These are phyloP conservation scores for Synaphobranchus kaupii DNA, from an alignment of 2,797 vertebrate genomes.

Conservation along the genomic window DNA sequence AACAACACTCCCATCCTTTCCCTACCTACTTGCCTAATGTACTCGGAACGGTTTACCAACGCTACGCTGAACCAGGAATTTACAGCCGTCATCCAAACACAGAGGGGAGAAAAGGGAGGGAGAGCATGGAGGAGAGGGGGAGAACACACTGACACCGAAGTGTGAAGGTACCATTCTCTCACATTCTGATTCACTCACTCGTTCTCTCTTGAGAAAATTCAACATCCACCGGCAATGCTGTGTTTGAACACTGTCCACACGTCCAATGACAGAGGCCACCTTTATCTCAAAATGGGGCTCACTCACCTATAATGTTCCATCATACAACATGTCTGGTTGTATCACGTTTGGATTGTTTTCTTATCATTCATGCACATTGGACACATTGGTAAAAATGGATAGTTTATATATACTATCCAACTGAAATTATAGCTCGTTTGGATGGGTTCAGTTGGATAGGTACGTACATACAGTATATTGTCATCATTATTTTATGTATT, in stretches of 20 bases:
- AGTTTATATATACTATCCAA: neutral
- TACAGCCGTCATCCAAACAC: constrained; percentile 66
- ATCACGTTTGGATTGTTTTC: neutral
- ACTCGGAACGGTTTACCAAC: constrained; percentile 55
- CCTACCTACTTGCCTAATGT: constrained; percentile 32
- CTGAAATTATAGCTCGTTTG: too few species aligned
- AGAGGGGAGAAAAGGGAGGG: constrained; percentile 43
- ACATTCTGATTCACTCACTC: constrained; percentile 37
- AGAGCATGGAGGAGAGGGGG: constrained; percentile 44
- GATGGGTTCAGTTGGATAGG: too few species aligned
- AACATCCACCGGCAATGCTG: constrained; percentile 45
- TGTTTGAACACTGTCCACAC: constrained; percentile 44
- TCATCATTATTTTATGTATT: too few species aligned
- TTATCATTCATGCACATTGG: neutral
- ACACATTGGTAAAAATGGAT: neutral
- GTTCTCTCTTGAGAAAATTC: constrained; percentile 53
- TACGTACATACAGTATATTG: too few species aligned
- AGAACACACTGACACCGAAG: constrained; percentile 65
- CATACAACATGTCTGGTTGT: neutral
- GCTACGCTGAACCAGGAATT: constrained; percentile 57
- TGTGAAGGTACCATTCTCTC: constrained; percentile 67
- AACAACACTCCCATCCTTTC: neutral
- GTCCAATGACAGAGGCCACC: neutral
- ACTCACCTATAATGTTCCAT: neutral
- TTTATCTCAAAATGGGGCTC: constrained; percentile 7